Evolutionary conservation across 1,140 invertebrate genomes (phyloP), one percentile per base, ranked within the genome.

Genomic region (Scaptomyza pallida): DNA sequence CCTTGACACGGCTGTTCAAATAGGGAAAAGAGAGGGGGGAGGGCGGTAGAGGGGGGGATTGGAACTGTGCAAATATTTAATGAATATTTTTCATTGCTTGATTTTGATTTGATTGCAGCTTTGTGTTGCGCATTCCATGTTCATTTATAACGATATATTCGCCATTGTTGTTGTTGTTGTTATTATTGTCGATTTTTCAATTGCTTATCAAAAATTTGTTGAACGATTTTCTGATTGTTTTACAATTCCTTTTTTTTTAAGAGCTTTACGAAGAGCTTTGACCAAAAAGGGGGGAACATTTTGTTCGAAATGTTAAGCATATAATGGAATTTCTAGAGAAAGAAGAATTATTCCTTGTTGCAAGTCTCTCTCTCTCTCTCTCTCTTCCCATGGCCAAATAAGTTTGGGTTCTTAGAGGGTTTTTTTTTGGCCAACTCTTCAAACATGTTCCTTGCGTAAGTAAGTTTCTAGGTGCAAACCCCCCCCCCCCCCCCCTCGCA

Each of bases 21-120:
- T n/a, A n/a, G n/a, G n/a, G n/a, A n/a, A n/a, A n/a, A n/a, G n/a
- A n/a, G n/a, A n/a, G n/a, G n/a, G n/a, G n/a, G n/a, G n/a, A n/a
- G 12, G 43, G 43, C 3, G 5, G 2, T 23, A 12, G 19, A 12
- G n/a, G 26, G 16, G 15, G 35, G 21, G 2, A 30, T n/a, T n/a
- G n/a, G n/a, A 8, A 8, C 9, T 30, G 45, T 62, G 56, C 47
- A 67, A 71, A 75, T 71, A 75, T 67, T 67, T 67, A 67, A 67
- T 83, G 47, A 64, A 70, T 77, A 73, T 76, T 64, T 68, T 40
- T 44, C n/a, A 57, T 78, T 74, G 57, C 72, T 62, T 44, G 48
- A 47, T 59, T 54, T 57, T 68, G 72, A 76, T 76, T 76, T 67
- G 56, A 44, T 52, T 51, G 62, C 57, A n/a, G 63, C 33, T 63